Base-by-base conservation (phyloP, 2,113 vertebrate species). In the Microcebus murinus region DNA sequence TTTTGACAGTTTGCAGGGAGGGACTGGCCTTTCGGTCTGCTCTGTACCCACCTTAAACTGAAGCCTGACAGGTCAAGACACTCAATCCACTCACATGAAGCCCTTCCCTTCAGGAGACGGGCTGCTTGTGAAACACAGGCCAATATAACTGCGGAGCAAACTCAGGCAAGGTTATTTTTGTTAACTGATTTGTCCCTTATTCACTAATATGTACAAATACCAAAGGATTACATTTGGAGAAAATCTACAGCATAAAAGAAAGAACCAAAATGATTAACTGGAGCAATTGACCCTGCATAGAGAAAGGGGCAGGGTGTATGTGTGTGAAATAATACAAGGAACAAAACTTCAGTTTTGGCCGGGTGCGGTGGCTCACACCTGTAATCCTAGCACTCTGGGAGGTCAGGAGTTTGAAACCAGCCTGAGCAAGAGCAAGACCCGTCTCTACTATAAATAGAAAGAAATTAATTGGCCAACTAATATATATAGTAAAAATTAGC, bases 161-260 rank as follows among this genome's bases (percentile, higher is more conserved):
- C 34, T 12, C 71, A 89, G n/a, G 39, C 29, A 81, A 92, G 34
- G 27, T 65, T 95, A 67, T 57, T 48, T 84, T 92, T 94, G 50
- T 65, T 74, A 48, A 80, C 57, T 31, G 50, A 36, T 63, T 76
- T 92, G 67, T 80, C 39, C 48, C 48, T 92, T 85, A 91, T 84
- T 91, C 70, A 91, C 34, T 84, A 71, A 79, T 48, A 83, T 39
- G 36, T 29, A 80, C 23, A 76, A 50, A 76, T 31, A 55, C 55
- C 23, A 84, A 94, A 87, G 9, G 52, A 83, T 83, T 63, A 93
- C 55, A 87, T 57, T 73, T 93, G 29, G 39, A 91, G 55, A 73
- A 96, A 84, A 93, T 52, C 14, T 87, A 45, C n/a, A 93, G 70
- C 57, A 68, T 71, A 71, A 76, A 91, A 86, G 48, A 88, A 96